Evolutionary conservation across 2,113 vertebrate species (phyloP), one percentile per base, ranked within the genome.

Genomic region (Malurus melanocephalus): DNA sequence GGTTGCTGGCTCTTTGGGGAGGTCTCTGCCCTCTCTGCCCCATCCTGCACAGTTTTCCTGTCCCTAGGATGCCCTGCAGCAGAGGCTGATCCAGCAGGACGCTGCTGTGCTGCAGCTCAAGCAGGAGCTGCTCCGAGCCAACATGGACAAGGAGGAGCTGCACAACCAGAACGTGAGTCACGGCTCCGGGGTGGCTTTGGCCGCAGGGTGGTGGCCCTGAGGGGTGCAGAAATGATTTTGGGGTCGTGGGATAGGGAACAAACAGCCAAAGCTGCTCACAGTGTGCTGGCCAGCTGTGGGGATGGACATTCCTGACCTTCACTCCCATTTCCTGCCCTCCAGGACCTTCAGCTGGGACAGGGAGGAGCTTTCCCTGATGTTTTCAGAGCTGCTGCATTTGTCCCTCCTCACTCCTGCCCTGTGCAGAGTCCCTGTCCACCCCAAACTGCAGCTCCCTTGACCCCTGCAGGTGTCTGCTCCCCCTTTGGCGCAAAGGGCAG

Each of bases 61-160:
- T 95, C 59, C 81, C 55, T 89, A 99, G 99, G 99, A 99, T 45
- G 99, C 99, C 40, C 97, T 99, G 93, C 99, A 99, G 96, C 99
- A 99, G 94, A 97, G 99, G 76, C 93, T 99, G 94, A 91, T 98
- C 62, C 96, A 98, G 80, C 99, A 99, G 96, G 99, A 99, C 23
- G 92, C 98, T 3, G 94, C 98, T 1, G 98, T 99, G 28, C 98
- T 99, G 81, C 99, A 99, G 95, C 97, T 99, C 72, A 99, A 99
- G 97, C 99, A 99, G 91, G 99, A 99, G 66, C 97, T 99, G 60
- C 97, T 99, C 82, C 97, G 99, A 92, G 97, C 97, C 72, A 97
- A 97, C 93, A 99, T 99, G 98, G 97, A 97, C 84, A 98, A 97
- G 90, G 99, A 99, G 66, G 98, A 99, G 48, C 95, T 99, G 86